Conservation (phyloP, 2,113 vertebrate species). For the Etia nguti region DNA sequence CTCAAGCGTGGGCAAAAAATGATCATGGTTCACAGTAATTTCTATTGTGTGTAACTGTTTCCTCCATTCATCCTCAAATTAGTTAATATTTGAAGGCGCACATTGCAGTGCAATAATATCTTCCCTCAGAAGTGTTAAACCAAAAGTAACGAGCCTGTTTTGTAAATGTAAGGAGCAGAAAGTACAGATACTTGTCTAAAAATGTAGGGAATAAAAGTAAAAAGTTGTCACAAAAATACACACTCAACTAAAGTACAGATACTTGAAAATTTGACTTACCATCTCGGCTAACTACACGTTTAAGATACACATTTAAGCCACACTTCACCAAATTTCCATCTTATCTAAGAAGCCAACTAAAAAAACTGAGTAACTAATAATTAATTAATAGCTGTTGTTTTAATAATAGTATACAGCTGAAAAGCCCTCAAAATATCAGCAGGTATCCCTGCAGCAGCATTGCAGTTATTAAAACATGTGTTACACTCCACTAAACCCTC, state of each 20-base stretch:
- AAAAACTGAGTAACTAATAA: neutral
- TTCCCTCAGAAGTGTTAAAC: neutral
- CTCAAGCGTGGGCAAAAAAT: neutral
- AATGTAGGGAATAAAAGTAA: neutral
- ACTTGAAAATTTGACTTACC: neutral
- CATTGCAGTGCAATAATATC: neutral
- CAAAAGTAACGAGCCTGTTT: fast-evolving
- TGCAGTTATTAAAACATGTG: too few relatives aligned
- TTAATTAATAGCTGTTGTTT: neutral
- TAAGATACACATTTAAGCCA: neutral
- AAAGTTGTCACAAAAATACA: neutral
- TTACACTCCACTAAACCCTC: too few relatives aligned
- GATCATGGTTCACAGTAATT: neutral
- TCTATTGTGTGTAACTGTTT: neutral
- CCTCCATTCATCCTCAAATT: neutral
- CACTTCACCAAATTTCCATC: neutral
- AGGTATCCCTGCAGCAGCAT: neutral
- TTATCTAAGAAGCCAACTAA: neutral
- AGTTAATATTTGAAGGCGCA: neutral
- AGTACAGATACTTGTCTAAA: neutral
- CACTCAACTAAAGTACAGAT: neutral
- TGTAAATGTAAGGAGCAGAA: neutral
- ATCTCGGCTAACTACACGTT: neutral
- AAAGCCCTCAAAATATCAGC: neutral
- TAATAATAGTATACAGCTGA: neutral